Conservation (phyloP, 2,888 invertebrate species). For the Sesia apiformis region DNA sequence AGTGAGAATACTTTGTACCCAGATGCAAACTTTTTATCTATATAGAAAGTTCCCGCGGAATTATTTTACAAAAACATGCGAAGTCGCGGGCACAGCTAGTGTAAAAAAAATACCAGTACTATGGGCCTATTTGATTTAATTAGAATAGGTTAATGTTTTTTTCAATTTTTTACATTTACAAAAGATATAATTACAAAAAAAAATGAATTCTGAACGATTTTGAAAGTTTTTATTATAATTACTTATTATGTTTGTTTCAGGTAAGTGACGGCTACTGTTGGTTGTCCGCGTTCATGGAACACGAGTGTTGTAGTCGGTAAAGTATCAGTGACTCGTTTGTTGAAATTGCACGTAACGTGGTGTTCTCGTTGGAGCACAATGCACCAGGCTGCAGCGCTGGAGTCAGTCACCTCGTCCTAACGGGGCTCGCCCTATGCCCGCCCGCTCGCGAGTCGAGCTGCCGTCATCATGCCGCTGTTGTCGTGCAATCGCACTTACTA, state of each 20-base stretch:
- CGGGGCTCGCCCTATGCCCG: slow-evolving; percentile 69
- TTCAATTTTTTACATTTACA: too few relatives aligned
- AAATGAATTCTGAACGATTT: too few relatives aligned
- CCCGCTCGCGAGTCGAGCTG: slow-evolving; percentile 26
- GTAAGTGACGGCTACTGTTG: slow-evolving; percentile 31
- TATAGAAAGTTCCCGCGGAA: too few relatives aligned
- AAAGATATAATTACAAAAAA: too few relatives aligned
- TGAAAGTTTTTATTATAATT: not conserved
- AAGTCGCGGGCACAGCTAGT: too few relatives aligned
- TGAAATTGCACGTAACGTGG: slow-evolving; percentile 58
- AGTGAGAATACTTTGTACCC: too few relatives aligned
- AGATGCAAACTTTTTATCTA: too few relatives aligned
- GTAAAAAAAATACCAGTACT: too few relatives aligned
- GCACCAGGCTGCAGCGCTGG: slow-evolving; percentile 68
- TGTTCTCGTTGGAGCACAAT: slow-evolving; percentile 73
- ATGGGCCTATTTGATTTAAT: too few relatives aligned
- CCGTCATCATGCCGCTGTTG: slow-evolving; percentile 52
- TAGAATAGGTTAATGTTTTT: too few relatives aligned
- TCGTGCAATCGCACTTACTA: slow-evolving; percentile 56
- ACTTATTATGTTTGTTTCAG: slow-evolving; percentile 37
- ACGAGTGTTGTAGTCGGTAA: slow-evolving; percentile 28
- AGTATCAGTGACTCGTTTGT: slow-evolving; percentile 34
- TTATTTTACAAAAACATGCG: too few relatives aligned
- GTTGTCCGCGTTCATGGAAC: not conserved
- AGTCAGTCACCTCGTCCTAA: slow-evolving; percentile 72